Conservation (phyloP, 2,113 vertebrate species). For the Caretta caretta region DNA sequence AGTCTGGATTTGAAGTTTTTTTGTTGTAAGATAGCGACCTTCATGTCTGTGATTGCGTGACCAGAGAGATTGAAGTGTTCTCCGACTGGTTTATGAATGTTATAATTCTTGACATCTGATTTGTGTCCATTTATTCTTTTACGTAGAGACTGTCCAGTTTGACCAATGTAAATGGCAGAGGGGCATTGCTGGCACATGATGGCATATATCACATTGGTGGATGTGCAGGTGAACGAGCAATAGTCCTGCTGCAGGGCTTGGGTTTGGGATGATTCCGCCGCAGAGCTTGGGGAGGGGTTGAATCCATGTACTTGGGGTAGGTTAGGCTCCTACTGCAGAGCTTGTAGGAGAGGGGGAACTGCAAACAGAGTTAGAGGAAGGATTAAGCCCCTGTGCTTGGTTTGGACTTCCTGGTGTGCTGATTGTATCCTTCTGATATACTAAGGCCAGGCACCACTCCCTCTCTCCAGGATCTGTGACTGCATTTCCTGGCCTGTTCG, state of each 20-base stretch:
- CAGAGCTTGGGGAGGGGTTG: not conserved
- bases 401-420: not conserved
- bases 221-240: not conserved
- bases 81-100: too few species aligned
- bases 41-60: too few species aligned
- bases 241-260: slow-evolving; percentile 9
- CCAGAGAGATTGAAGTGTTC: too few species aligned
- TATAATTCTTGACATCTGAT: too few species aligned
- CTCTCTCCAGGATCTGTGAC: not conserved
- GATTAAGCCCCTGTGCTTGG: not conserved
- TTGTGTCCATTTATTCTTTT: too few species aligned
- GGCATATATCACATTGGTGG: too few species aligned
- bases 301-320: not conserved
- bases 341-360: not conserved
- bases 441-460: not conserved
- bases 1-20: too few species aligned
- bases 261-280: not conserved
- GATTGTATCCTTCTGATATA: not conserved
- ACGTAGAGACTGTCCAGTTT: too few species aligned
- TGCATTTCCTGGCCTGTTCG: not conserved
- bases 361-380: too few species aligned
- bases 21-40: too few species aligned
- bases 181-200: too few species aligned
- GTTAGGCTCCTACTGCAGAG: not conserved
- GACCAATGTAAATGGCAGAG: too few species aligned